These are phyloP conservation scores for Watersipora subatra DNA, from an alignment of 1,140 invertebrate species.

Conservation along the genomic window DNA sequence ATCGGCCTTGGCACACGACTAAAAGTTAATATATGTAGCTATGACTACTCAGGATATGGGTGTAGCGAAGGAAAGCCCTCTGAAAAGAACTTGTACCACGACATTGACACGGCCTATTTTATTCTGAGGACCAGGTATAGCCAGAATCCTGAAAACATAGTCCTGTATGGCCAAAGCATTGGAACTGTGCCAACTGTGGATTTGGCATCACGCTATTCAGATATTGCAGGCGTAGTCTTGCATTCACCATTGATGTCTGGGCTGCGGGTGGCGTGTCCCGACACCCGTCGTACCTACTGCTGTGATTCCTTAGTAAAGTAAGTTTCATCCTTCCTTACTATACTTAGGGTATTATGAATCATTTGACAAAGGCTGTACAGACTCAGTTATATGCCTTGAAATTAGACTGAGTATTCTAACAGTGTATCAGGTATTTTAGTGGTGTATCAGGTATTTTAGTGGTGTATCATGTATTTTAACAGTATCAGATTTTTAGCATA, in stretches of 20 bases:
- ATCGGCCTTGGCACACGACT: constrained; percentile 87
- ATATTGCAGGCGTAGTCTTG: constrained; percentile 92
- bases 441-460: too few relatives aligned
- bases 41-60: constrained; percentile 85
- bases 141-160: constrained; percentile 91
- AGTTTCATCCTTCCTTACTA: too few relatives aligned
- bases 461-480: too few relatives aligned
- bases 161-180: constrained; percentile 82
- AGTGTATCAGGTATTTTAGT: too few relatives aligned
- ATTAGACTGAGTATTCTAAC: too few relatives aligned
- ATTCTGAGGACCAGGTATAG: constrained; percentile 73
- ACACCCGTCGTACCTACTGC: constrained; percentile 96
- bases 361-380: too few relatives aligned
- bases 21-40: constrained; percentile 98
- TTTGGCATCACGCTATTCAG: constrained; percentile 81
- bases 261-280: constrained; percentile 93
- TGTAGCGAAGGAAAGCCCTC: constrained; percentile 70
- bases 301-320: constrained; percentile 98
- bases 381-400: too few relatives aligned
- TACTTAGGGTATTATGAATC: too few relatives aligned
- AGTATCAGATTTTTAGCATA: too few relatives aligned
- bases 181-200: constrained; percentile 86
- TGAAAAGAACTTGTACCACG: constrained; percentile 96
- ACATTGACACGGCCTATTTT: constrained; percentile 96
- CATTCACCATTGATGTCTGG: constrained; percentile 96